Percentiles rank a stretch among this genome's conserved stretches.
phyloP scores from a whole-genome alignment of 2,888 invertebrate species.

The Agrochola litura region DNA sequence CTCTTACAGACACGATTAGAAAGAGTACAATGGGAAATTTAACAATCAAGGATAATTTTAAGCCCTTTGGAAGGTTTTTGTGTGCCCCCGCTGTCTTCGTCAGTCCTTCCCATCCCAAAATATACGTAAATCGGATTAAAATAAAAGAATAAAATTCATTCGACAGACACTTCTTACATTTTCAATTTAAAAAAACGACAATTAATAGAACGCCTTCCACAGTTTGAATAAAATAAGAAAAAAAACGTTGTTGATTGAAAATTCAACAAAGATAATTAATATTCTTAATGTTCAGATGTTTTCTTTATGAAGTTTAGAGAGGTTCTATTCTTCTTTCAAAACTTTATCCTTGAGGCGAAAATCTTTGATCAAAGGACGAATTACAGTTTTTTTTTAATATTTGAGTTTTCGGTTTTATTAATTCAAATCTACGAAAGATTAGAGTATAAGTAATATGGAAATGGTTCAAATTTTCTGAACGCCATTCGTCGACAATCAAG shows the following conservation, averaged over 20 bases:
- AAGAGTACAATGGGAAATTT: conserved; percentile 41
- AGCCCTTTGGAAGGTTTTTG: conserved; percentile 34
- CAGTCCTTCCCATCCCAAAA: not conserved
- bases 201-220: conserved; percentile 21
- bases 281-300: conserved; percentile 32
- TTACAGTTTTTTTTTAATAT: not conserved
- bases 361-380: not conserved
- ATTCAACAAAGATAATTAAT: conserved; percentile 48
- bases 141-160: conserved; percentile 36
- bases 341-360: not conserved
- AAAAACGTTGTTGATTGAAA: conserved; percentile 40
- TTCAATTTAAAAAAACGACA: conserved; percentile 43
- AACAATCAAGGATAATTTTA: conserved; percentile 40
- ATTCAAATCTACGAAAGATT: conserved; percentile 2
- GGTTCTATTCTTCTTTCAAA: conserved; percentile 4
- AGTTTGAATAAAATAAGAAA: conserved; percentile 20
- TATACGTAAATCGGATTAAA: conserved; percentile 45
- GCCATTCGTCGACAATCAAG: conserved; percentile 32
- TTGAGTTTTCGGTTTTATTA: not conserved
- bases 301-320: conserved; percentile 32
- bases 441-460: conserved; percentile 9
- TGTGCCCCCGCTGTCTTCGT: conserved; percentile 7
- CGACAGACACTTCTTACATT: conserved; percentile 18
- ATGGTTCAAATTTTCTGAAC: conserved; percentile 8
- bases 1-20: conserved; percentile 8